These are phyloP conservation scores for Amaurobius ferox DNA, from an alignment of 2,888 invertebrate species.

Conservation along the genomic window DNA sequence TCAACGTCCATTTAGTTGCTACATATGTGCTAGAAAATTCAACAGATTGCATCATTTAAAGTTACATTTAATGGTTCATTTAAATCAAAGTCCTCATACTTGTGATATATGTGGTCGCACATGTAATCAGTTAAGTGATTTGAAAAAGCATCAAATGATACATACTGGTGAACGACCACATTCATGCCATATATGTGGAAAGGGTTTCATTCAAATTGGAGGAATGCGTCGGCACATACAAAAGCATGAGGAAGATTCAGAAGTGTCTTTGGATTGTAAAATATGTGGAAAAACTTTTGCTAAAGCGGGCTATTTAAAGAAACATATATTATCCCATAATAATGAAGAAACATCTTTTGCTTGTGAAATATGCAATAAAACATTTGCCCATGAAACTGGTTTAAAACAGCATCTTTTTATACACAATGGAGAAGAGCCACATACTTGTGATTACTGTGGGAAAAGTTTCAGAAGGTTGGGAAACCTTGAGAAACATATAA, in stretches of 20 bases:
- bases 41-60: constrained; percentile 68
- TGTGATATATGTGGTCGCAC: constrained; percentile 78
- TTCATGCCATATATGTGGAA: constrained; percentile 76
- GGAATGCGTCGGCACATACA: constrained; percentile 62
- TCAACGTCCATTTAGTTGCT: constrained; percentile 63
- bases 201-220: constrained; percentile 77
- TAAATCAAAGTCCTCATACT: constrained; percentile 57
- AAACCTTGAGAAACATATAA: constrained; percentile 57
- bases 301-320: constrained; percentile 76
- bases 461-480: constrained; percentile 76
- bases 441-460: constrained; percentile 77
- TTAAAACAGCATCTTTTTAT: constrained; percentile 43
- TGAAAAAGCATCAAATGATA: constrained; percentile 78
- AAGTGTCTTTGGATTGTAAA: constrained; percentile 36
- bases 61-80: constrained; percentile 61
- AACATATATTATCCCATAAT: constrained; percentile 77
- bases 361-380: constrained; percentile 77
- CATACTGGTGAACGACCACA: constrained; percentile 78
- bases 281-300: constrained; percentile 59
- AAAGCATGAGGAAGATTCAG: constrained; percentile 46
- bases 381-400: constrained; percentile 76
- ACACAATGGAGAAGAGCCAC: constrained; percentile 76
- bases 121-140: constrained; percentile 78
- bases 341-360: constrained; percentile 76
- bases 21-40: constrained; percentile 61